Evolutionary conservation across 2,113 vertebrate genomes (phyloP), one percentile per base, ranked within the genome.

Genomic region (Pangasianodon gigas): DNA sequence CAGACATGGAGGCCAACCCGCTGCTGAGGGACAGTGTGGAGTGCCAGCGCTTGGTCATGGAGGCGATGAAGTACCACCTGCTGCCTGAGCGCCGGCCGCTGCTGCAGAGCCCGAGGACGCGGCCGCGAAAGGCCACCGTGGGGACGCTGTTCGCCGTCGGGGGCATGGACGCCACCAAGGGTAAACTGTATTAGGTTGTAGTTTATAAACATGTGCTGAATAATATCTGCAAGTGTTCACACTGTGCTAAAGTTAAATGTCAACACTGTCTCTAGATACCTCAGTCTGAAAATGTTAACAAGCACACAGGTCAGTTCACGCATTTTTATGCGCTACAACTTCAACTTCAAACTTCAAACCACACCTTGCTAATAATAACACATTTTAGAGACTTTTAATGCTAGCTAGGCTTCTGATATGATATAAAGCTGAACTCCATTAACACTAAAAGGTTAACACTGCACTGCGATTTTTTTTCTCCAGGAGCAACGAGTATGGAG

Each of bases 11-110:
- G 96, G 97, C 97, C 89, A 98, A 97, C 89, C 91, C 95, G 74
- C 96, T 99, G 87, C 97, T 99, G 71, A 95, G 97, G 80, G 97
- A 99, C 95, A 98, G 98, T 82, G 97, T 99, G 90, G 98, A 99
- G 92, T 99, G 98, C 95, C 98, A 99, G 93, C 97, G 98, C 88
- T 97, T 99, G 87, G 96, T 99, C 91, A 98, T 99, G 97, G 98
- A 99, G 95, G 98, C 97, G 86, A 99, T 99, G 98, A 99, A 99
- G 94, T 99, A 99, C 95, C 98, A 99, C 93, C 96, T 99, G 92
- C 93, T 99, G 93, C 98, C 98, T 65, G 98, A 99, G 93, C 96
- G 97, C 85, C 95, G 97, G 75, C 97, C 98, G 52, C 96, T 98
- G 95, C 95, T 99, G 91, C 98, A 99, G 94, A 99, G 98, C 93